Evolutionary conservation across 2,113 vertebrate species (phyloP).

Genomic region (Brachyistius frenatus): DNA sequence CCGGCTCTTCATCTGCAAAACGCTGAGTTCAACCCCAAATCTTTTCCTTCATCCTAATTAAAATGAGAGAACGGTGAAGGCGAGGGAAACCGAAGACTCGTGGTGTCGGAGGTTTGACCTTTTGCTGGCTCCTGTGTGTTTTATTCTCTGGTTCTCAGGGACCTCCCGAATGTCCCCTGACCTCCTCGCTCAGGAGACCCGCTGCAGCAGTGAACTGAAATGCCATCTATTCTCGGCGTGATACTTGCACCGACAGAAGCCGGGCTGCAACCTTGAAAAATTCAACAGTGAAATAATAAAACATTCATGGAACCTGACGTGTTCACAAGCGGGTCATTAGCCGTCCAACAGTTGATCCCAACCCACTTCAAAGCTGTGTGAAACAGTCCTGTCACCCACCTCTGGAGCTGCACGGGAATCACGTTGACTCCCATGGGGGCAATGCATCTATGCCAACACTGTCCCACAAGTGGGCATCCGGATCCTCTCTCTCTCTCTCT

Average conservation of each 20-base stretch:
- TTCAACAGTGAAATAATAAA: slow-evolving; percentile 39
- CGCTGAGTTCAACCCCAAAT: too few relatives aligned
- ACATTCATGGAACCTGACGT: slow-evolving; percentile 46
- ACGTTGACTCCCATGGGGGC: slow-evolving; percentile 27
- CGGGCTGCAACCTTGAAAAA: slow-evolving; percentile 41
- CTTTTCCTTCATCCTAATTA: too few relatives aligned
- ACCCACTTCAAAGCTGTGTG: slow-evolving; percentile 11
- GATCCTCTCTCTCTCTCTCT: neutral
- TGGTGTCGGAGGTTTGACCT: too few relatives aligned
- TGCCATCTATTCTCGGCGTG: slow-evolving; percentile 16
- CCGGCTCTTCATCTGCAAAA: too few relatives aligned
- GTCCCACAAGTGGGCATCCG: neutral
- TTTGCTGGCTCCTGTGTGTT: too few relatives aligned
- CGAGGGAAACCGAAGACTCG: too few relatives aligned
- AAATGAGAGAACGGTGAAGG: too few relatives aligned
- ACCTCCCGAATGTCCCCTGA: neutral
- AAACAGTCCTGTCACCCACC: slow-evolving; percentile 19
- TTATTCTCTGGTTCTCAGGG: too few relatives aligned
- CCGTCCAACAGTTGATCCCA: slow-evolving; percentile 31
- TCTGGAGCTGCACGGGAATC: slow-evolving; percentile 29
- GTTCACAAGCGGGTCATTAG: slow-evolving; percentile 48
- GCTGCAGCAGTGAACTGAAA: slow-evolving; percentile 5
- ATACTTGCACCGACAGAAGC: slow-evolving; percentile 1
- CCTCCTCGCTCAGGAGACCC: neutral
- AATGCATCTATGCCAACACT: neutral